Conservation (phyloP, 2,888 invertebrate genomes). For the Torymus tubicola region DNA sequence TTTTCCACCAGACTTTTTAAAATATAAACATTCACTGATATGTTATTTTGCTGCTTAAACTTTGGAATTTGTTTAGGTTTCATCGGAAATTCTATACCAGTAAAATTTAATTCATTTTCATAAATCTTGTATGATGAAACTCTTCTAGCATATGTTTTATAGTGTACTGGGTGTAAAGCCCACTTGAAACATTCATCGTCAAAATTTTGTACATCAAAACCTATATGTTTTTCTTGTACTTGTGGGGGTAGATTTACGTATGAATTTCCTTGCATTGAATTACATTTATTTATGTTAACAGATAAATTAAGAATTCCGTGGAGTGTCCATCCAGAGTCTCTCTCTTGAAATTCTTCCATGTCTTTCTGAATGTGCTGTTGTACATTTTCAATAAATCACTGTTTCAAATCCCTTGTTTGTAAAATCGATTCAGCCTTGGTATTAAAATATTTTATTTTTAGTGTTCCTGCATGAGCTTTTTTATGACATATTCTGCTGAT, state of each 20-base stretch:
- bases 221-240: no score
- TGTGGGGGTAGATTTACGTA: no score
- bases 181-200: conserved; percentile 53
- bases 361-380: not conserved
- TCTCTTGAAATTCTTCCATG: conserved; percentile 4
- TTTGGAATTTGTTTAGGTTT: conserved; percentile 12
- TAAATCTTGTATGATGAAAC: conserved; percentile 4
- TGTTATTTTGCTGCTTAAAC: no score
- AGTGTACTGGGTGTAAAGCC: conserved; percentile 6
- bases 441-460: not conserved
- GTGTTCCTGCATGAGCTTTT: not conserved
- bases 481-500: not conserved
- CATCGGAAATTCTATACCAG: conserved; percentile 43
- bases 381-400: not conserved
- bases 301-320: not conserved
- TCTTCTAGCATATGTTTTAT: not conserved
- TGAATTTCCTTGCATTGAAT: not conserved
- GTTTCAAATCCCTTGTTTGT: not conserved
- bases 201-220: conserved; percentile 37
- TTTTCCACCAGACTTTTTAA: no score
- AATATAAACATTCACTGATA: no score
- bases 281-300: not conserved
- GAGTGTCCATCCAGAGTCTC: not conserved
- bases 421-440: not conserved
- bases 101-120: conserved; percentile 25